These are phyloP conservation scores for Muntiacus muntjak DNA, from an alignment of 2,113 vertebrate genomes.

Conservation along the genomic window DNA sequence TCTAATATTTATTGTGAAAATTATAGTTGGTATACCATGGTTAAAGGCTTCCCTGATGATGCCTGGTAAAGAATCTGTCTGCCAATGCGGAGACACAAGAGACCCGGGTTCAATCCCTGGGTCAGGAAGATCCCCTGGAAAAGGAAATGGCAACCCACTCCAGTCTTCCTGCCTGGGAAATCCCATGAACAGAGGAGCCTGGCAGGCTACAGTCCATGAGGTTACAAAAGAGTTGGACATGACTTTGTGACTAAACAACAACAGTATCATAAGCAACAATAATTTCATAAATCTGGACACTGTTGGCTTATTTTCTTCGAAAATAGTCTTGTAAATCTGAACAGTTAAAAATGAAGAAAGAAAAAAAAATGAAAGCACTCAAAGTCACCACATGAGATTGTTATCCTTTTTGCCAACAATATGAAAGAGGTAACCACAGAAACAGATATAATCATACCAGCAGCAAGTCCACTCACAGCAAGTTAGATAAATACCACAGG, in stretches of 20 bases:
- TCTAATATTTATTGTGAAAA: not conserved
- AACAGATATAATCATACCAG: not conserved
- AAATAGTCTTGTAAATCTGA: not conserved
- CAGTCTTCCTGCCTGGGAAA: not conserved
- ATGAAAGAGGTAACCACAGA: constrained; percentile 19
- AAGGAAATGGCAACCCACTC: not conserved
- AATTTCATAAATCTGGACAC: not conserved
- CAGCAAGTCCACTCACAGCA: not conserved
- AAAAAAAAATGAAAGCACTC: not conserved
- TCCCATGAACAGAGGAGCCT: not conserved
- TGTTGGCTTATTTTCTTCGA: not conserved
- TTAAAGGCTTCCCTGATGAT: not conserved
- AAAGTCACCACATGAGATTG: not conserved
- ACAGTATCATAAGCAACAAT: not conserved
- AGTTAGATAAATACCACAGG: not conserved
- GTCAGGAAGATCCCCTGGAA: not conserved
- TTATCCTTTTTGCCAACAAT: not conserved
- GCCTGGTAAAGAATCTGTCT: not conserved
- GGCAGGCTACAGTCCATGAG: not conserved
- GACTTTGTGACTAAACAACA: not conserved
- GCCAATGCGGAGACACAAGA: not conserved
- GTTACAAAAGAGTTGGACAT: not conserved
- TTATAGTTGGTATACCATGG: not conserved
- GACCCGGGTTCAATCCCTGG: not conserved
- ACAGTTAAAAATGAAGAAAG: not conserved